Conservation (phyloP, 2,797 vertebrate genomes). For the Psittacula echo region DNA sequence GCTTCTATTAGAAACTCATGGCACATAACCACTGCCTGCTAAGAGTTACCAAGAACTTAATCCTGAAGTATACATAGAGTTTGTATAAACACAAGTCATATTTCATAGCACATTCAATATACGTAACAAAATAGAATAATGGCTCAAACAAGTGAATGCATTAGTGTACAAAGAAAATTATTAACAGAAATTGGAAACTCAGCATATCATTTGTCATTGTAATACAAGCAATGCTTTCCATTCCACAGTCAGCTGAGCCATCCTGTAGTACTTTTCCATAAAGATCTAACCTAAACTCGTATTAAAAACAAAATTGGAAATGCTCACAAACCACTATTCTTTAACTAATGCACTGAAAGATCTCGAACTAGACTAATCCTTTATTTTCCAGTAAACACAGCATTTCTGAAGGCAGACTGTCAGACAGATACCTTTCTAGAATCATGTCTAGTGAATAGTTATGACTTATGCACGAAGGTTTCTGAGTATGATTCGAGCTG, state of each 20-base stretch:
- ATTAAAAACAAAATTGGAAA: not conserved
- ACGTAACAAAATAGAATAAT: not conserved
- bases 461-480: not conserved
- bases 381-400: not conserved
- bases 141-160: not conserved
- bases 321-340: not conserved
- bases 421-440: not conserved
- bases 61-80: not conserved
- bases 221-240: not conserved
- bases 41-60: not conserved
- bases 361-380: not conserved
- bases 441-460: not conserved
- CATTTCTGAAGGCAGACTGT: not conserved
- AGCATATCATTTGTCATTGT: not conserved
- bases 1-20: not conserved
- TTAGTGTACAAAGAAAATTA: not conserved
- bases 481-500: not conserved
- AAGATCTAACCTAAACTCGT: not conserved
- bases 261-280: not conserved
- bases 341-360: conserved; percentile 9
- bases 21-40: not conserved
- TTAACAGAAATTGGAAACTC: not conserved
- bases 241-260: not conserved
- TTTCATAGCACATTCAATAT: not conserved
- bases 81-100: not conserved